A percentile compares a stretch with the other conserved stretches of the same genome.
Conservation (phyloP, 2,888 invertebrate species). For the Tetragonisca angustula region DNA sequence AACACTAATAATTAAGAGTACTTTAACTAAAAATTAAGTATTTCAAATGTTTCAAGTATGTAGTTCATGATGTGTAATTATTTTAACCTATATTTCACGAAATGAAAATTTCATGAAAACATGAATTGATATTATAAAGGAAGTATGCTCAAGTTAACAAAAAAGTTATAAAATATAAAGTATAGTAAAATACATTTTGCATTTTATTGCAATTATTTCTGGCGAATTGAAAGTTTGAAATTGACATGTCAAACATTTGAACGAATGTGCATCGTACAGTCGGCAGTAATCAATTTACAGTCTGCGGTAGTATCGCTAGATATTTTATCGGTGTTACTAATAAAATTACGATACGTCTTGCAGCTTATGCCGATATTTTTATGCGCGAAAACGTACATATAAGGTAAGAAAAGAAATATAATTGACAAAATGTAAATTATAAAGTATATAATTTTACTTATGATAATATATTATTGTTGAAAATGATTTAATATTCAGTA, state of each 20-base stretch:
- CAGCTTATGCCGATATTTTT: slow-evolving; percentile 24
- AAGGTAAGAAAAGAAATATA: slow-evolving; percentile 19
- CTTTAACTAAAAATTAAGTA: neutral
- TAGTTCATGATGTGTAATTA: neutral
- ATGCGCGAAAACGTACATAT: neutral
- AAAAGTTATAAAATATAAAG: neutral
- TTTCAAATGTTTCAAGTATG: neutral
- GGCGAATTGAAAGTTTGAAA: neutral
- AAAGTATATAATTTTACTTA: neutral
- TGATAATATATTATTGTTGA: neutral
- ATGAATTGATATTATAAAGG: neutral
- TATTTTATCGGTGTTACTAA: slow-evolving; percentile 1
- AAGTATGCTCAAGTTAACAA: neutral
- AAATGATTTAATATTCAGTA: slow-evolving; percentile 10
- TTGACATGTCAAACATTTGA: neutral
- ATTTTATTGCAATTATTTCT: neutral
- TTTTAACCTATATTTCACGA: neutral
- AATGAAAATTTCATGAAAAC: neutral
- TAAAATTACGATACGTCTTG: neutral
- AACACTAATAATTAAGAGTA: neutral
- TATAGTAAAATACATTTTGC: neutral
- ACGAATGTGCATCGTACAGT: neutral
- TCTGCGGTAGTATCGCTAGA: neutral
- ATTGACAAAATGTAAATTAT: neutral
- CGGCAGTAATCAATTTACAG: slow-evolving; percentile 23